These are phyloP conservation scores for Thumatha senex DNA, from an alignment of 2,888 invertebrate species.

Conservation along the genomic window DNA sequence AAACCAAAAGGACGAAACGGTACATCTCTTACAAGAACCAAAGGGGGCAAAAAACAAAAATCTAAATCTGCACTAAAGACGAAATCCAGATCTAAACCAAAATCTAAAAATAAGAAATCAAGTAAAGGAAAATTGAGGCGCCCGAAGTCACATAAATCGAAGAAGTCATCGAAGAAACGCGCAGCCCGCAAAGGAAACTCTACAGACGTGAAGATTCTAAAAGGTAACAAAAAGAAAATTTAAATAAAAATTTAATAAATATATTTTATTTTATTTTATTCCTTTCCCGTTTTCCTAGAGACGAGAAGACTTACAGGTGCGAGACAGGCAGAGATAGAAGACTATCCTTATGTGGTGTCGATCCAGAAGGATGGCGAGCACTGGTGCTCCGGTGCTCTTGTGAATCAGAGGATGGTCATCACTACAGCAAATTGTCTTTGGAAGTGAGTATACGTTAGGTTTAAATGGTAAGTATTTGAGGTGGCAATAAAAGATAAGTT, in stretches of 20 bases:
- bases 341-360: slow-evolving; percentile 71
- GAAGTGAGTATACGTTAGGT: slow-evolving; percentile 60
- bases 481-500: background rate
- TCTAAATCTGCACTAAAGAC: too few species aligned
- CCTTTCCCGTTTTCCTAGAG: slow-evolving; percentile 34
- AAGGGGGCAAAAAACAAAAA: background rate
- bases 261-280: slow-evolving; percentile 21
- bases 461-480: background rate
- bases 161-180: background rate
- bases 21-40: background rate
- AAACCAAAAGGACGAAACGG: background rate
- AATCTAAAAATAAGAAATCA: slow-evolving; percentile 2
- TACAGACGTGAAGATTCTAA: slow-evolving; percentile 5
- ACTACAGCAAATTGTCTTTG: slow-evolving; percentile 76
- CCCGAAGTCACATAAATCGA: background rate
- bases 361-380: slow-evolving; percentile 66
- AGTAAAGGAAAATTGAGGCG: background rate
- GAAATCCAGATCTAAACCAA: too few species aligned
- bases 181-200: slow-evolving; percentile 1
- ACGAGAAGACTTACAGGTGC: slow-evolving; percentile 61
- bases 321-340: slow-evolving; percentile 60
- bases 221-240: slow-evolving; percentile 29
- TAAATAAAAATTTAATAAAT: slow-evolving; percentile 27
- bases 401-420: slow-evolving; percentile 64
- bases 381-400: slow-evolving; percentile 72